Percentiles rank a stretch among this genome's conserved stretches.
phyloP scores from a whole-genome alignment of 2,113 vertebrate species.

The Balaeniceps rex region DNA sequence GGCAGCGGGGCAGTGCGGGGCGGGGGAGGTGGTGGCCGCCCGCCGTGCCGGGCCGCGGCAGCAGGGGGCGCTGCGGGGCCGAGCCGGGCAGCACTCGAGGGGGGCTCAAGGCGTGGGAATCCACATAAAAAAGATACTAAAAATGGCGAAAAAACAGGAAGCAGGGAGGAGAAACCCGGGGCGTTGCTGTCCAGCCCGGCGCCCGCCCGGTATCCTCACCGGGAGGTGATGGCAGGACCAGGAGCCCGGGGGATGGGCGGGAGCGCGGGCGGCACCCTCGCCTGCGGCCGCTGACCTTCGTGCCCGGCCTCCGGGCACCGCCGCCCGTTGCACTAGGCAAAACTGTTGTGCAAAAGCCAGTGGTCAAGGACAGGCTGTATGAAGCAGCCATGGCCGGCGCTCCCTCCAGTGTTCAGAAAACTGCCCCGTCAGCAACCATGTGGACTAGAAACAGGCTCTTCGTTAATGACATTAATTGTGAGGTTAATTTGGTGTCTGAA shows the following conservation, averaged over 20 bases:
- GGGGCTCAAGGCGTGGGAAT: not conserved
- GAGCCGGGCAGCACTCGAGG: not conserved
- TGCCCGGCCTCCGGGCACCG: not conserved
- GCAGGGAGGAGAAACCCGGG: not conserved
- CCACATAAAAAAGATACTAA: rapidly evolving
- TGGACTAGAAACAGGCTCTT: not conserved
- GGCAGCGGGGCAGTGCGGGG: not conserved
- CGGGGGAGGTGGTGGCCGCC: not conserved
- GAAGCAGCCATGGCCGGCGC: rapidly evolving
- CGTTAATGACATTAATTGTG: not conserved
- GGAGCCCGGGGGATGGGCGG: not conserved
- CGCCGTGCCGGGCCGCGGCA: not conserved
- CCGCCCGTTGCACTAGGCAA: not conserved
- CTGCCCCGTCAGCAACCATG: not conserved
- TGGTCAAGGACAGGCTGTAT: not conserved
- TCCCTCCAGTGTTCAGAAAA: not conserved
- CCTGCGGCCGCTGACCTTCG: not conserved
- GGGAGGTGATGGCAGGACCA: not conserved
- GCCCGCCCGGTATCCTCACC: not conserved
- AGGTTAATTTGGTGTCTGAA: not conserved
- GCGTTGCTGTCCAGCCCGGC: not conserved
- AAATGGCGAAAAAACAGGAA: not conserved
- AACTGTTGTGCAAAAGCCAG: not conserved
- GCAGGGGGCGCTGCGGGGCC: not conserved
- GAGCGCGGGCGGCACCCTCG: not conserved